Percentiles rank a stretch among this genome's conserved stretches.
These are phyloP conservation scores for Saguinus midas DNA, from an alignment of 2,113 vertebrate species.

Conservation along the genomic window DNA sequence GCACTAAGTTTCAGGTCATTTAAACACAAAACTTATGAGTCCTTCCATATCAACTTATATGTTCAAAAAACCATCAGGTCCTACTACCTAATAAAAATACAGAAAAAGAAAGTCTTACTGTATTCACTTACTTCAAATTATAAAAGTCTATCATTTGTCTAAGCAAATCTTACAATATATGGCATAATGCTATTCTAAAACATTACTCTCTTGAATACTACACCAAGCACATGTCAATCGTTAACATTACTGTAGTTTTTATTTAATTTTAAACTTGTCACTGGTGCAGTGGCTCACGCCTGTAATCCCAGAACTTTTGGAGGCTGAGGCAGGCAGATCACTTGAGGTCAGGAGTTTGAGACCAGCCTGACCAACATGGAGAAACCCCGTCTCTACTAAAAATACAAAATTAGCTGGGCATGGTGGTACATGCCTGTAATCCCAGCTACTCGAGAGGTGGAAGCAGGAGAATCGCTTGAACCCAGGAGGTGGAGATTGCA, in stretches of 20 bases:
- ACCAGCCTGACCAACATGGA: neutral
- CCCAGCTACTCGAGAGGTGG: neutral
- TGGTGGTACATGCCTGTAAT: neutral
- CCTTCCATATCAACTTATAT: neutral
- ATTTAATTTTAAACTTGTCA: constrained; percentile 1
- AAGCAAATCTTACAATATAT: constrained; percentile 22
- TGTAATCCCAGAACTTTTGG: neutral
- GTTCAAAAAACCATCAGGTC: constrained; percentile 1
- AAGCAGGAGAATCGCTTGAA: neutral
- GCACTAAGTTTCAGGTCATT: constrained; percentile 18
- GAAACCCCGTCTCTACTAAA: neutral
- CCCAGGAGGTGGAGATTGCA: neutral
- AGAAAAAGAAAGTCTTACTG: neutral
- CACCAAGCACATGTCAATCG: neutral
- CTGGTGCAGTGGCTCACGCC: neutral
- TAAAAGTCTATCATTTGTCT: neutral
- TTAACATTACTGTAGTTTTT: neutral
- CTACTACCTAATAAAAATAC: neutral
- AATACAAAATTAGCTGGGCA: neutral
- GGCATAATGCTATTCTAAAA: neutral
- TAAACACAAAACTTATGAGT: constrained; percentile 50
- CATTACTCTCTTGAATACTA: neutral
- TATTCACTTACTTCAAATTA: constrained; percentile 43
- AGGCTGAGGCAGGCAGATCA: neutral
- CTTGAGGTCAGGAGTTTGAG: neutral